These are phyloP conservation scores for Xerus inauris DNA, from an alignment of 2,113 vertebrate genomes.

Conservation along the genomic window DNA sequence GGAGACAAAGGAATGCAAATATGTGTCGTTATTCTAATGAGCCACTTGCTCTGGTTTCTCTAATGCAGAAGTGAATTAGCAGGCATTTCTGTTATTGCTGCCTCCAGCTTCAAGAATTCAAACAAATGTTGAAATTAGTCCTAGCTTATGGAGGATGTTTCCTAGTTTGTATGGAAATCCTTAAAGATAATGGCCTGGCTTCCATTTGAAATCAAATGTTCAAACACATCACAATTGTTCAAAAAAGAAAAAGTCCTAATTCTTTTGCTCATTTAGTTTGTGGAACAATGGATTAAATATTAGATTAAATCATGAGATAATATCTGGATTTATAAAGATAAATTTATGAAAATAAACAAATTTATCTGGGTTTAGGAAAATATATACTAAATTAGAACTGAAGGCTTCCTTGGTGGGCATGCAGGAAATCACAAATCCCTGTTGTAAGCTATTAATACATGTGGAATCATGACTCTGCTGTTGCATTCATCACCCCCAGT, in stretches of 20 bases:
- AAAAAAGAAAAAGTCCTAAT: background rate
- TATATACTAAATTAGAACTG: background rate
- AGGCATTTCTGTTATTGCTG: constrained; percentile 1
- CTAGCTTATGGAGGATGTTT: background rate
- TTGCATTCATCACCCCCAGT: rapidly evolving
- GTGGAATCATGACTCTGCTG: rapidly evolving
- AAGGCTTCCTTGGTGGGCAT: background rate
- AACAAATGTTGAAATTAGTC: background rate
- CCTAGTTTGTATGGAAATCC: background rate
- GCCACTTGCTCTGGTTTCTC: constrained; percentile 24
- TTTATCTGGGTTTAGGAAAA: constrained; percentile 7
- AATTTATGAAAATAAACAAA: too few species aligned
- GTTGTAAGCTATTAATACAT: background rate
- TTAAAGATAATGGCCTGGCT: background rate
- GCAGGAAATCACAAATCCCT: background rate
- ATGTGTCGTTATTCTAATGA: constrained; percentile 50
- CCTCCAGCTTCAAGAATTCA: background rate
- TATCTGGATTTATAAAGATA: background rate
- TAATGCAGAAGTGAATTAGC: background rate
- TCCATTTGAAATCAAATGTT: background rate
- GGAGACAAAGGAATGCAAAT: constrained; percentile 69
- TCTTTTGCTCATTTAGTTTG: constrained; percentile 4
- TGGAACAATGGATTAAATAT: background rate
- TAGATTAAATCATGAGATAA: background rate
- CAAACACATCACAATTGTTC: background rate